Evolutionary conservation across 2,888 invertebrate species (phyloP), one percentile per base, ranked within the genome.

Genomic region (Trachelus iudaicus): DNA sequence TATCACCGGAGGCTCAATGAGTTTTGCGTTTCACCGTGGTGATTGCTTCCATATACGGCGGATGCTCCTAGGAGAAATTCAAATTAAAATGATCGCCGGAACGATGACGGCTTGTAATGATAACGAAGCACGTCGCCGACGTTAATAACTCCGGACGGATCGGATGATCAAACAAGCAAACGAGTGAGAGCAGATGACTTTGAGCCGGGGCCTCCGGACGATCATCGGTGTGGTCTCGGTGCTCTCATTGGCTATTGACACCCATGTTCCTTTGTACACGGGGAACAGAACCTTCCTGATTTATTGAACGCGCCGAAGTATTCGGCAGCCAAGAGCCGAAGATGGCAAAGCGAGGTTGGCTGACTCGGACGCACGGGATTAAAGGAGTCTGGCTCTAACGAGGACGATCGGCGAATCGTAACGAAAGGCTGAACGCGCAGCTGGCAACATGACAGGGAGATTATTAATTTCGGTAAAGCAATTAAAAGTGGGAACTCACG

Each of bases 41-140:
- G 86, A 86, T 86, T 86, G 86, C 85, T 86, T 85, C 86, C 85
- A 84, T 85, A 85, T 86, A 83, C 80, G 81, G 83, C 76, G 77
- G 81, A 35, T 77, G 80, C 75, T 80, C 79, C 77, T 78, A 81
- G 83, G 74, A 74, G 86, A 84, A 81, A 84, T 79, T 81, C 80
- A 79, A 86, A 86, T 85, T 85, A 84, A 86, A 86, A 85, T 84
- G 37, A 15, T 33, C 80, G 81, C 80, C 84, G 75, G 82, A 69
- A 31, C 71, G 71, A 71, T 71, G 71, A 71, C 71, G 71, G 71
- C 33, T 31, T 30, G 83, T 84, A 84, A 83, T 85, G 85, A 82
- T 85, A 86, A 86, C 85, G 85, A 84, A 80, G 79, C 82, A 71
- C 79, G 80, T 77, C 79, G 75, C 74, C 78, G 81, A 82, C 79